Evolutionary conservation across 2,888 invertebrate species (phyloP), one percentile per base, ranked within the genome.

Genomic region (Microdon myrmicae): DNA sequence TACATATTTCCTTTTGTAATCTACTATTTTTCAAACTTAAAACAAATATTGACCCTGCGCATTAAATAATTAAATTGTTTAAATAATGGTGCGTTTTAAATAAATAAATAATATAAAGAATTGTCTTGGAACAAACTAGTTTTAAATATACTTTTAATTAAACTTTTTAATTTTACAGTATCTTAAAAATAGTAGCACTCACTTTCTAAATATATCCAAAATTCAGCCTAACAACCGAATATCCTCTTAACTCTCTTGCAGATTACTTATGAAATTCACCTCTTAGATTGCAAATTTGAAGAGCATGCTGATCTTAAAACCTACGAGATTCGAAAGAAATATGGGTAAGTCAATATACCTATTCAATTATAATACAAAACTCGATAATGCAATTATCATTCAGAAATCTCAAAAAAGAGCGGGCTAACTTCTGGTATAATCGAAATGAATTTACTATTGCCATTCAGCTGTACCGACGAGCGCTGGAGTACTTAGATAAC

Each of bases 401-500:
- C 13, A 89, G 90, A 8, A 86, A 87, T 70, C 82, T 83, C 55
- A 93, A 92, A 75, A 86, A 93, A 59, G 89, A 90, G 71, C 85
- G 92, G 47, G 96, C 96, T 4, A 96, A 96, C 79, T 93, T 90
- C 85, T 92, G 92, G 89, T 96, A 92, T 75, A 84, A 86, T 13
- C 86, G 95, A 35, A 87, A 87, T 14, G 95, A 96, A 73, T 87
- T 87, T 44, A 86, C 86, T 20, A 82, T 89, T 13, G 93, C 95
- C 1, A 89, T 96, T 49, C 92, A 92, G 72, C 86, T 93, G 70
- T 96, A 96, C 78, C 84, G 91, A 70, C 87, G 91, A 66, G 93
- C 94, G 0, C 79, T 95, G 8, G 90, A 92, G 73, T 91, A 87
- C 72, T 81, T 95, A 29, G 90, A 92, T 71, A 88, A 89, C 71